Percentiles rank a stretch among this genome's conserved stretches.
phyloP scores from a whole-genome alignment of 1,140 invertebrate genomes.

The Oedothorax gibbosus region DNA sequence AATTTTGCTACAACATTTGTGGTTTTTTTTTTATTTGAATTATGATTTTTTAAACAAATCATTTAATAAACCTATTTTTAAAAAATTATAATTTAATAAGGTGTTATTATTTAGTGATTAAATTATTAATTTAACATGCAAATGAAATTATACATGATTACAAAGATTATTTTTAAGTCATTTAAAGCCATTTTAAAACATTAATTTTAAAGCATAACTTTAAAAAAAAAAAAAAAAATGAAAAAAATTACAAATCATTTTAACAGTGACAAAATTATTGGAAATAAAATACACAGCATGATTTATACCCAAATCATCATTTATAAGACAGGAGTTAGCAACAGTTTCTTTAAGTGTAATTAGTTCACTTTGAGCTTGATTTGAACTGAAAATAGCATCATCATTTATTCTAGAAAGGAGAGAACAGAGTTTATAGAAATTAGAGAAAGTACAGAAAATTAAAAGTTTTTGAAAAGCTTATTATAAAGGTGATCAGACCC shows the following conservation, averaged over 20 bases:
- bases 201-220: neutral
- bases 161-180: too few species aligned
- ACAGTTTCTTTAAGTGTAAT: conserved; percentile 32
- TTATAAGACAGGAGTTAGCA: neutral
- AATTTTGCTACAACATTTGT: too few species aligned
- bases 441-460: neutral
- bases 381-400: neutral
- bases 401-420: neutral
- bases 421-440: neutral
- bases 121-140: neutral
- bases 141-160: neutral
- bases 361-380: conserved; percentile 3
- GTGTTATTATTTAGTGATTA: neutral
- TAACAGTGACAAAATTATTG: neutral
- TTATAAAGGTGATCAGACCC: neutral
- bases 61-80: too few species aligned
- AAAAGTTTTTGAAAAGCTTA: neutral
- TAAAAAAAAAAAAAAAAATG: too few species aligned
- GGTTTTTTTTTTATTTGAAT: too few species aligned
- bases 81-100: neutral
- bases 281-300: neutral
- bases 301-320: neutral
- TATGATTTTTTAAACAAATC: too few species aligned
- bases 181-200: neutral
- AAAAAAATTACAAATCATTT: neutral